Conservation (phyloP, 2,113 vertebrate genomes). For the Uria lomvia region DNA sequence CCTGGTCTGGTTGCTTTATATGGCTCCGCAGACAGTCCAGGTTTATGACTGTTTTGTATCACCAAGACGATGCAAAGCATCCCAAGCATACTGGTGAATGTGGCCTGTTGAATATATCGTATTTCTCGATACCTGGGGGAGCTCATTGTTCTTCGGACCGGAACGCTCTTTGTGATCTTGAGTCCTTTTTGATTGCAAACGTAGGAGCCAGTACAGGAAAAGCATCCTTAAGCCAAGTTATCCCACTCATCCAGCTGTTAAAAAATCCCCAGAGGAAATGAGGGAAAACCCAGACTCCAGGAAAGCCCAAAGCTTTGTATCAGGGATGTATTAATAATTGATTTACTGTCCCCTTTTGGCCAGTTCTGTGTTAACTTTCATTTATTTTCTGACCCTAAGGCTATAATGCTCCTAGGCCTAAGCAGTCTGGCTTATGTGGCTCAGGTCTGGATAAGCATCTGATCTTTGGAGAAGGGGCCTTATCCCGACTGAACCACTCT, state of each 20-base stretch:
- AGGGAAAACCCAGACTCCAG: constrained; percentile 36
- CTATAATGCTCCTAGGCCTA: neutral
- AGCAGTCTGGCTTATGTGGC: neutral
- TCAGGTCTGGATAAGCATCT: neutral
- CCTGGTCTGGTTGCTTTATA: neutral
- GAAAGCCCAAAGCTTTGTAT: constrained; percentile 17
- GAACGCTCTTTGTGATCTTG: neutral
- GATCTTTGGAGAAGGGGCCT: neutral
- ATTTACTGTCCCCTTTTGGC: constrained; percentile 37
- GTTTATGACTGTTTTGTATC: neutral
- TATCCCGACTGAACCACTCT: neutral
- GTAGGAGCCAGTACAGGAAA: constrained; percentile 48
- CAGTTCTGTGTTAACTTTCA: neutral
- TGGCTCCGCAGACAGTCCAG: neutral
- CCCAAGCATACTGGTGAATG: neutral
- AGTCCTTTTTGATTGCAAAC: constrained; percentile 37
- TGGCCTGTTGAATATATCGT: neutral
- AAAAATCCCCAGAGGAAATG: constrained; percentile 52
- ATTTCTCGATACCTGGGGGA: constrained; percentile 40
- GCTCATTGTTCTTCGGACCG: neutral
- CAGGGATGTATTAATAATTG: constrained; percentile 29
- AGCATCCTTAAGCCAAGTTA: constrained; percentile 49
- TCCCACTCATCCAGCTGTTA: constrained; percentile 49
- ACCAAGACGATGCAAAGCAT: neutral
- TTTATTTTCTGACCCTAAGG: neutral